Percentiles rank a stretch among this genome's conserved stretches.
Evolutionary conservation across 2,888 invertebrate genomes (phyloP).

Genomic region (Holacanthella duospinosa): DNA sequence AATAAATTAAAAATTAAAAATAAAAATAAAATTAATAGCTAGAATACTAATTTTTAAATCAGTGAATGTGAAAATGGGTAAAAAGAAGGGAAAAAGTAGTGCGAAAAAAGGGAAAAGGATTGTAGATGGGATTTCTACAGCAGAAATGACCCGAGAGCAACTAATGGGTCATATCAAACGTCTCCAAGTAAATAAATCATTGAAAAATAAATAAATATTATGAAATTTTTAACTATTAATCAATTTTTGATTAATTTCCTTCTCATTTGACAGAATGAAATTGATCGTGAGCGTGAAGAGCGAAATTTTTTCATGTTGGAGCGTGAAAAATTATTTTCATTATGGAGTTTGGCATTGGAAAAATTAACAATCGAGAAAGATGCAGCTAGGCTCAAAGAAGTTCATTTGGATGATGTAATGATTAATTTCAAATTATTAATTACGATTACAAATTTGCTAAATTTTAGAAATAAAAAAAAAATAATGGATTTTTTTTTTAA

Average conservation of each 20-base stretch:
- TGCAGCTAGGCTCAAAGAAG: slow-evolving; percentile 33
- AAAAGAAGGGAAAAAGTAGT: slow-evolving; percentile 13
- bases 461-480: not conserved
- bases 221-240: not conserved
- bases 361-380: slow-evolving; percentile 48
- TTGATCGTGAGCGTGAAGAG: slow-evolving; percentile 89
- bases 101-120: slow-evolving; percentile 38
- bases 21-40: too few relatives aligned
- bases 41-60: too few relatives aligned
- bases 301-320: slow-evolving; percentile 91
- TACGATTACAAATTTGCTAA: not conserved
- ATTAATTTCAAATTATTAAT: too few relatives aligned
- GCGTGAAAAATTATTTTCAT: slow-evolving; percentile 82
- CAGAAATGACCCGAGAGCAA: slow-evolving; percentile 85
- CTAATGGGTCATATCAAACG: slow-evolving; percentile 75
- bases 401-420: slow-evolving; percentile 33
- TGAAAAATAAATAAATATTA: not conserved
- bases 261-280: slow-evolving; percentile 46
- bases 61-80: not conserved
- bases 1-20: too few relatives aligned
- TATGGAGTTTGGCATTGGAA: slow-evolving; percentile 89
- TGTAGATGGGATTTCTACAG: slow-evolving; percentile 81
- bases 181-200: slow-evolving; percentile 53
- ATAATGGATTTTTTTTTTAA: not conserved
- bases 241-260: not conserved